phyloP scores from a whole-genome alignment of 2,797 vertebrate species.

The Poeciliopsis presidionis region DNA sequence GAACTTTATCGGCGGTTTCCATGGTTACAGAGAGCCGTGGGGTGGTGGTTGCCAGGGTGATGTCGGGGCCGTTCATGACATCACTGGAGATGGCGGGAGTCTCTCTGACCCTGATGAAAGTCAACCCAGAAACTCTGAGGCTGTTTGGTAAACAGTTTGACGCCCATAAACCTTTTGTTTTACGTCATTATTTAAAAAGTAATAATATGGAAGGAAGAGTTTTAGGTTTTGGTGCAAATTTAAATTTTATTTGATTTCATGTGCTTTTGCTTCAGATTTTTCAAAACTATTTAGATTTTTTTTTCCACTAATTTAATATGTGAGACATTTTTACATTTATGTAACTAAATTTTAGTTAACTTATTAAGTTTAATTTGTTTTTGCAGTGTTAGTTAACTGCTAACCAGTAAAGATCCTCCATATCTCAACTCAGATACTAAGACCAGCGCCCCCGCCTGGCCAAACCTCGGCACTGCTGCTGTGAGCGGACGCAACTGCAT shows the following conservation, averaged over 20 bases:
- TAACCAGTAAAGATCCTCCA: background rate
- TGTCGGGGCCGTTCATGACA: slow-evolving; percentile 93
- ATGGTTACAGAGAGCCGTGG: slow-evolving; percentile 80
- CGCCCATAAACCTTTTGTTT: background rate
- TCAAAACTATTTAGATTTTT: background rate
- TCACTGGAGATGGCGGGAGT: slow-evolving; percentile 93
- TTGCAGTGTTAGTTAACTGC: background rate
- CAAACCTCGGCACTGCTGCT: slow-evolving; percentile 69
- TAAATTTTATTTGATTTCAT: background rate
- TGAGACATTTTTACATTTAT: background rate
- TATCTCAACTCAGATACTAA: slow-evolving; percentile 78
- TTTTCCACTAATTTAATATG: background rate
- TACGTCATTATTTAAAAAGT: background rate
- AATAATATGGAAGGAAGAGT: background rate
- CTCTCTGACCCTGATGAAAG: slow-evolving; percentile 88
- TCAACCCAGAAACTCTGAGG: slow-evolving; percentile 78
- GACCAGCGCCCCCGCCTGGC: slow-evolving; percentile 89
- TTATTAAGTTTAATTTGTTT: background rate
- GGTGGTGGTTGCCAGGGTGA: slow-evolving; percentile 80
- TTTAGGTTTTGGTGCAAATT: background rate
- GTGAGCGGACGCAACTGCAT: slow-evolving; percentile 71
- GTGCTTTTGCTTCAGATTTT: background rate
- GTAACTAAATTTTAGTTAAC: background rate
- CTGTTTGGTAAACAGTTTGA: slow-evolving; percentile 84
- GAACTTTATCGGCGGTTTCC: background rate